phyloP scores from a whole-genome alignment of 2,797 vertebrate genomes.

The Craterocephalus amniculus region DNA sequence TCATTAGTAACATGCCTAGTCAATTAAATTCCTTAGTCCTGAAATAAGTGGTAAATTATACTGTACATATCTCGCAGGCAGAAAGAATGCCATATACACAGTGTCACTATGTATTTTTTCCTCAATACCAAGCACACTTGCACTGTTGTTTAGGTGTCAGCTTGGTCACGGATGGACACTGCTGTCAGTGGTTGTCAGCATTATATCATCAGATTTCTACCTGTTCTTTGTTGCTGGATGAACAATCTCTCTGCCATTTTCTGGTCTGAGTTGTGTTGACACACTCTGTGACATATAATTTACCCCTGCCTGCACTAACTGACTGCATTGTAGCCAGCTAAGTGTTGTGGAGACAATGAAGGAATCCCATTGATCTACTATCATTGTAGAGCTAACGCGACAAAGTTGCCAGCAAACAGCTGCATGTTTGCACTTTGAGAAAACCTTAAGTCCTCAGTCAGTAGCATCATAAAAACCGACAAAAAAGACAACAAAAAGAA shows the following conservation, averaged over 20 bases:
- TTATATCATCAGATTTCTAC: conserved; percentile 4
- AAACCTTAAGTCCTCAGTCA: neutral
- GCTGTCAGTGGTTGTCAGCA: neutral
- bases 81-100: conserved; percentile 28
- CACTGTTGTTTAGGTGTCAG: neutral
- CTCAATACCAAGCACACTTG: no score
- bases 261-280: conserved; percentile 7
- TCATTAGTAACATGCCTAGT: neutral
- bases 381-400: neutral
- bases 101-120: neutral
- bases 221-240: neutral
- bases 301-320: conserved; percentile 12
- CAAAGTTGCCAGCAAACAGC: conserved; percentile 9
- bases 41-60: conserved; percentile 50
- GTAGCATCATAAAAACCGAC: neutral
- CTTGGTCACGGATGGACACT: neutral
- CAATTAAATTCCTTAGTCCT: conserved; percentile 44
- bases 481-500: no score
- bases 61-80: conserved; percentile 39
- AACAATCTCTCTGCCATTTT: neutral
- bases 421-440: conserved; percentile 19
- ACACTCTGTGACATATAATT: conserved; percentile 18
- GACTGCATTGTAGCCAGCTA: conserved; percentile 13
- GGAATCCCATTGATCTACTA: neutral
- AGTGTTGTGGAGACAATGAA: conserved; percentile 8